phyloP scores from a whole-genome alignment of 2,888 invertebrate genomes.

The Drosophila phalerata region DNA sequence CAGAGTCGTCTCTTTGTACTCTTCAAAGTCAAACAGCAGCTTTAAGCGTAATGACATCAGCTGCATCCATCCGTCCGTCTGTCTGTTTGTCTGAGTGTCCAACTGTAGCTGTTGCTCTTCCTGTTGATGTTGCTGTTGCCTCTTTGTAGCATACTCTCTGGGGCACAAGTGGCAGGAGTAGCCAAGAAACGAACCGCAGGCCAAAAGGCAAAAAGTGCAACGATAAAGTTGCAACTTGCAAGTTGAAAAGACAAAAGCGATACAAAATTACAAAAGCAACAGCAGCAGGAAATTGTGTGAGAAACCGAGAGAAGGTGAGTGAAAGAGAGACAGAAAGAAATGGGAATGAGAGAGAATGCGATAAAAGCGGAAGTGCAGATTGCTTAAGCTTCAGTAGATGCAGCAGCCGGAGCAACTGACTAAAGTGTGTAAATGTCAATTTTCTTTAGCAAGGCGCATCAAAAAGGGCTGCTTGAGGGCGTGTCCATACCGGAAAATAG shows the following conservation, averaged over 20 bases:
- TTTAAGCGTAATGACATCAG: conserved; percentile 65
- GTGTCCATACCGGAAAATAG: conserved; percentile 39
- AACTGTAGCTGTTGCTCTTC: conserved; percentile 16
- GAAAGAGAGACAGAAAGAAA: conserved; percentile 12
- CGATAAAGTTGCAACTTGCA: conserved; percentile 66
- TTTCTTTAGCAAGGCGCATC: conserved; percentile 50
- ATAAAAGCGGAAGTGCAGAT: conserved; percentile 72
- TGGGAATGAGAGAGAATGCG: conserved; percentile 20
- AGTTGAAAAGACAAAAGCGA: conserved; percentile 63
- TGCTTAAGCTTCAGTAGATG: conserved; percentile 48
- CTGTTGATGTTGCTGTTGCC: conserved; percentile 31
- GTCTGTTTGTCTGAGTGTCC: conserved; percentile 2
- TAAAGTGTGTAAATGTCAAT: conserved; percentile 78
- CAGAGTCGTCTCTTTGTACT: conserved; percentile 16
- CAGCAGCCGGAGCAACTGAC: conserved; percentile 34
- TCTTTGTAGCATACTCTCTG: conserved; percentile 58
- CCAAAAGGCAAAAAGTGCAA: conserved; percentile 64
- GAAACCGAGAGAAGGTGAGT: neutral
- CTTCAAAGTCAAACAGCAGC: conserved; percentile 35
- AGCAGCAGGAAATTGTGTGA: conserved; percentile 19
- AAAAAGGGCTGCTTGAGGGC: conserved; percentile 10
- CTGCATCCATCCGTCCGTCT: conserved; percentile 16
- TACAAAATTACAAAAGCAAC: conserved; percentile 55
- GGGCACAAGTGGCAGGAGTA: conserved; percentile 38
- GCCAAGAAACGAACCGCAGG: conserved; percentile 52